Base-by-base conservation (phyloP, 1,140 invertebrate genomes). In the Holcopasites calliopsidis region DNA sequence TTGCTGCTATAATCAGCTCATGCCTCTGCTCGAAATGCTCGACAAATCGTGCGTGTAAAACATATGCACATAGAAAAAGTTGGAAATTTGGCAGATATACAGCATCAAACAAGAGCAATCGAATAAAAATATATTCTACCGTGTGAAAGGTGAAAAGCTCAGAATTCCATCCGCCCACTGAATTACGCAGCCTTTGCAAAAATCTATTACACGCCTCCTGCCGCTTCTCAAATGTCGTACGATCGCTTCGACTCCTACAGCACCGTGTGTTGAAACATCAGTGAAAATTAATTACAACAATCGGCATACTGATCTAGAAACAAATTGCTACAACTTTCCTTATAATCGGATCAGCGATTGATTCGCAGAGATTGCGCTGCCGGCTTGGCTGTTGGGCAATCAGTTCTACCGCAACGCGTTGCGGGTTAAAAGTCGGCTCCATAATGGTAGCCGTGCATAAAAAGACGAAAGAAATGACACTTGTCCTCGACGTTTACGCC, bases 391-490 rank as follows among this genome's bases (percentile, higher is more conserved):
- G 58, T 47, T 42, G 26, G 21, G 54, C 28, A 70, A 69, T 33
- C 40, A 18, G 23, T 58, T 42, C 16, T 3, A 26, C 11, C 42
- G 23, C 42, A 54, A 47, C 44, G 11, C 68, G 55, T 77, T 80
- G 70, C 69, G 73, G 78, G 74, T 72, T 50, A 60, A 47, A 47
- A 13, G 44, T 47, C 16, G 0, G 16, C 54, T 18, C 65, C 55
- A 49, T 42, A 58, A 83, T 71, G 64, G 64, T 54, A 66, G 23
- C 18, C 28, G 75, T 47, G 4, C 16, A 47, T 11, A 5, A n/a
- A 47, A 47, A 47, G 44, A 57, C 52, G 66, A 85, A 84, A 79
- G 62, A 83, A 83, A 76, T 58, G 64, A 76, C 84, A 85, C 64
- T 76, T 85, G 82, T 84, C 79, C 72, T 74, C 77, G 72, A 52